These are phyloP conservation scores for Tenualosa ilisha DNA, from an alignment of 2,797 vertebrate species.

Conservation along the genomic window DNA sequence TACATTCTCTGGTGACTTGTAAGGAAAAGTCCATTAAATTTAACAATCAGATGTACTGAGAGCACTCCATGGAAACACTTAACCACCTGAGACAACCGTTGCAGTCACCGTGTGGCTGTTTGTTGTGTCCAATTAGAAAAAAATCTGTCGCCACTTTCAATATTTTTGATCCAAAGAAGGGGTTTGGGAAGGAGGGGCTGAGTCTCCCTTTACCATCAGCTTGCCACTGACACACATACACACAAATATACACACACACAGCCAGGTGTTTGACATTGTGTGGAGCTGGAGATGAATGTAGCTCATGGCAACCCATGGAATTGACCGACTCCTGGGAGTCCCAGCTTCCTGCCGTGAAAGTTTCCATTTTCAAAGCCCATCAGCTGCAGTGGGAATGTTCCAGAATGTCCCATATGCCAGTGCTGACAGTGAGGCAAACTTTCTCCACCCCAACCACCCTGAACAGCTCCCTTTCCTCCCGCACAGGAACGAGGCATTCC, in stretches of 20 bases:
- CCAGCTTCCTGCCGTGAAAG: constrained; percentile 83
- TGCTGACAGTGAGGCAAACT: constrained; percentile 71
- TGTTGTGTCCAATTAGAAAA: constrained; percentile 71
- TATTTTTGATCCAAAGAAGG: constrained; percentile 69
- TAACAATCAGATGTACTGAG: constrained; percentile 69
- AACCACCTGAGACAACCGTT: constrained; percentile 67
- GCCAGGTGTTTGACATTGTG: constrained; percentile 88
- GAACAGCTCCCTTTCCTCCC: constrained; percentile 5
- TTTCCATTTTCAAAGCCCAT: constrained; percentile 89
- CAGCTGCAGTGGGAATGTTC: constrained; percentile 78
- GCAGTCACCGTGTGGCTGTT: constrained; percentile 60
- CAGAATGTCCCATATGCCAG: constrained; percentile 76
- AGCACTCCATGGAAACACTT: constrained; percentile 58
- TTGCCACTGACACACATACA: background rate
- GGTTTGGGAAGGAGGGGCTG: constrained; percentile 26
- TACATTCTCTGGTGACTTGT: constrained; percentile 60
- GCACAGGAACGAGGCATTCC: constrained; percentile 65
- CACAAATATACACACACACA: constrained; percentile 51
- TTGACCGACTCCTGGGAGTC: constrained; percentile 78
- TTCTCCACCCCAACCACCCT: constrained; percentile 51
- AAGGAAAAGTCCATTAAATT: constrained; percentile 66
- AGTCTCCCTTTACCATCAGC: constrained; percentile 5
- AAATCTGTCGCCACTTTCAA: constrained; percentile 71
- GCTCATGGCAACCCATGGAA: constrained; percentile 82
- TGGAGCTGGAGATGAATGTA: constrained; percentile 82